These are phyloP conservation scores for Empis livida DNA, from an alignment of 2,888 invertebrate species.

Conservation along the genomic window DNA sequence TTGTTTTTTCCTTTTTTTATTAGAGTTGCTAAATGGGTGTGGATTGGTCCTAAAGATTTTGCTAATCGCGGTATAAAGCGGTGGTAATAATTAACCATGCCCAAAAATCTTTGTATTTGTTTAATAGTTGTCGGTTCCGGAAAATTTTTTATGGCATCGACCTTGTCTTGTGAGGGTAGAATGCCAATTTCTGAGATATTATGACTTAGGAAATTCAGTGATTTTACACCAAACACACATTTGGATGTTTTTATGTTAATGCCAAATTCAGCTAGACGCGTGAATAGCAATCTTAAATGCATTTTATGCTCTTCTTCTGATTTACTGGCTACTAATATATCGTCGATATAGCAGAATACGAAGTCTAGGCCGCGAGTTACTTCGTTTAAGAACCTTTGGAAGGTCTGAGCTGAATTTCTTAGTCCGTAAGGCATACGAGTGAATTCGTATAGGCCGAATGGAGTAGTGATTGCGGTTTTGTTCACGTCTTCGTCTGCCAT, in stretches of 20 bases:
- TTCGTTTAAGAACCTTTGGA: slow-evolving; percentile 11
- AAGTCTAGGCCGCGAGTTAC: slow-evolving; percentile 14
- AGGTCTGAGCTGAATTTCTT: slow-evolving; percentile 22
- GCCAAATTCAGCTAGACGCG: slow-evolving; percentile 12
- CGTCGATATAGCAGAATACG: slow-evolving; percentile 16
- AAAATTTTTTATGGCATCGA: background rate
- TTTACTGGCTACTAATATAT: slow-evolving; percentile 14
- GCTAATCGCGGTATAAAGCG: slow-evolving; percentile 2
- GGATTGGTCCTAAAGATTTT: background rate
- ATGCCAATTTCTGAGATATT: background rate
- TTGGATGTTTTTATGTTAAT: slow-evolving; percentile 12
- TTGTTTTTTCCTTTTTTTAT: background rate
- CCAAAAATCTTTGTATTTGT: slow-evolving; percentile 4
- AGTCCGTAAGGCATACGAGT: slow-evolving; percentile 22
- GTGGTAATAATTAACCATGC: slow-evolving; percentile 10
- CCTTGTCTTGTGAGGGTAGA: slow-evolving; percentile 3
- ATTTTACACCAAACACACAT: slow-evolving; percentile 1
- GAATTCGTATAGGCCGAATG: too few relatives aligned
- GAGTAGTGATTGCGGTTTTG: too few relatives aligned
- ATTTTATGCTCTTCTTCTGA: slow-evolving; percentile 10
- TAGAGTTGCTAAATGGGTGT: background rate
- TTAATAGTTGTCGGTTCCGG: background rate
- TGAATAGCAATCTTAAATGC: slow-evolving; percentile 12
- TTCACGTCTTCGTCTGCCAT: too few relatives aligned
- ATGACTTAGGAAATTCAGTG: slow-evolving; percentile 1